Conservation (phyloP, 2,888 invertebrate species). For the Brachynemurus nebulosus region DNA sequence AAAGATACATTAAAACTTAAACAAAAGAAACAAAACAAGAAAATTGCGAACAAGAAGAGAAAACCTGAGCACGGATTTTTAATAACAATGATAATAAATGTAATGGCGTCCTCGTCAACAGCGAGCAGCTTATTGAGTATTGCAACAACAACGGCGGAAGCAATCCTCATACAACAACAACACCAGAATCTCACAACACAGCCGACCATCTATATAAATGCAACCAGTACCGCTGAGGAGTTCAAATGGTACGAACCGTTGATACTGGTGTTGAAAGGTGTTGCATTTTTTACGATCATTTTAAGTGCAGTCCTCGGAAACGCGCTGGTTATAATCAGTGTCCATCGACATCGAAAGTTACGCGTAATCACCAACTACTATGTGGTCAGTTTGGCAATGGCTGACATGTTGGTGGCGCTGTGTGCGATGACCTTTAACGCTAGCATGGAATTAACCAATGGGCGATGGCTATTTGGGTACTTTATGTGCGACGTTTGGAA, state of each 20-base stretch:
- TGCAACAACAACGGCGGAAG: too few relatives aligned
- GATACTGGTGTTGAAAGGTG: conserved; percentile 53
- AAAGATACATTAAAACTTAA: too few relatives aligned
- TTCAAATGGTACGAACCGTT: conserved; percentile 42
- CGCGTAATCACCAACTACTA: conserved; percentile 90
- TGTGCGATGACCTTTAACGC: conserved; percentile 91
- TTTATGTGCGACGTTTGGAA: conserved; percentile 92
- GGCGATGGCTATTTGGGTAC: conserved; percentile 78
- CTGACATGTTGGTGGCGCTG: conserved; percentile 83
- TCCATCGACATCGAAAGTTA: conserved; percentile 64
- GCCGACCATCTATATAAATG: too few relatives aligned
- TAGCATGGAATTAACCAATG: conserved; percentile 60
- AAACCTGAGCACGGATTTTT: too few relatives aligned
- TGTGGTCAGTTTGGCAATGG: conserved; percentile 87
- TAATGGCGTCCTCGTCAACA: too few relatives aligned
- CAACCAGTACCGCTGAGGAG: too few relatives aligned
- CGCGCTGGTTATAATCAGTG: conserved; percentile 77
- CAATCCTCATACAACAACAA: too few relatives aligned
- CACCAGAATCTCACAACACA: too few relatives aligned
- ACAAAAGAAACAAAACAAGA: too few relatives aligned
- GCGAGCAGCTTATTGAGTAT: too few relatives aligned
- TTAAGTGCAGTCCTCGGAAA: conserved; percentile 83
- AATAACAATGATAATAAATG: too few relatives aligned
- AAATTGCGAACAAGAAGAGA: too few relatives aligned
- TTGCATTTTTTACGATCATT: conserved; percentile 75